phyloP scores from a whole-genome alignment of 2,797 vertebrate genomes.

The Spatula versicolor region DNA sequence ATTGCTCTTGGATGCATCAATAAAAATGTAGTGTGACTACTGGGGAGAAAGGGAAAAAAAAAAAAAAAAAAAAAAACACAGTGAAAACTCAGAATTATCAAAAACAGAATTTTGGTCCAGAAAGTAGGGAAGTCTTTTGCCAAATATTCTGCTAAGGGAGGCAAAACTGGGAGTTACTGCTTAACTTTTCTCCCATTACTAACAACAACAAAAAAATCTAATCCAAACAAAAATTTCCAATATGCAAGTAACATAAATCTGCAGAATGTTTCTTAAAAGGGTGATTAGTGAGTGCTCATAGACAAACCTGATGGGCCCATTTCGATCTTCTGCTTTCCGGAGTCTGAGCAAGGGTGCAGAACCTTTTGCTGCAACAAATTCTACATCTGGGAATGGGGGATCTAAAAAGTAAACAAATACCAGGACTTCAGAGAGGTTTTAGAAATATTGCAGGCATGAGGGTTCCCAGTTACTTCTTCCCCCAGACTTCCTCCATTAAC shows the following conservation, averaged over 20 bases:
- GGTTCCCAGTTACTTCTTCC: neutral
- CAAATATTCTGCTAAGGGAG: neutral
- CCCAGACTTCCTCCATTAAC: neutral
- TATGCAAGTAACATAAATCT: neutral
- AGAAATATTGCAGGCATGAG: neutral
- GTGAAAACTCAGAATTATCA: neutral
- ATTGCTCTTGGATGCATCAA: neutral
- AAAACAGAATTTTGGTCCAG: neutral
- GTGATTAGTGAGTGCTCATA: neutral
- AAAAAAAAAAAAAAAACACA: neutral
- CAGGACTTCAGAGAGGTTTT: neutral
- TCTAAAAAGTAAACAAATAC: conserved; percentile 74
- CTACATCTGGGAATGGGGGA: conserved; percentile 82
- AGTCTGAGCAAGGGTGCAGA: conserved; percentile 82
- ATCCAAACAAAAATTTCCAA: neutral
- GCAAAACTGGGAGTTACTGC: neutral
- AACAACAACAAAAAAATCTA: neutral
- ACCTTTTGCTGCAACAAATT: conserved; percentile 80
- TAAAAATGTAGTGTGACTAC: neutral
- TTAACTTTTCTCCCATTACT: neutral
- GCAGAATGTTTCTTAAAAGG: neutral
- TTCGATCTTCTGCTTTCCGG: conserved; percentile 77
- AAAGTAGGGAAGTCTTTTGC: neutral
- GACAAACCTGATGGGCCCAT: conserved; percentile 89
- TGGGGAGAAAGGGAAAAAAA: neutral